Conservation (phyloP, 2,888 invertebrate species). For the Sturmia bella region DNA sequence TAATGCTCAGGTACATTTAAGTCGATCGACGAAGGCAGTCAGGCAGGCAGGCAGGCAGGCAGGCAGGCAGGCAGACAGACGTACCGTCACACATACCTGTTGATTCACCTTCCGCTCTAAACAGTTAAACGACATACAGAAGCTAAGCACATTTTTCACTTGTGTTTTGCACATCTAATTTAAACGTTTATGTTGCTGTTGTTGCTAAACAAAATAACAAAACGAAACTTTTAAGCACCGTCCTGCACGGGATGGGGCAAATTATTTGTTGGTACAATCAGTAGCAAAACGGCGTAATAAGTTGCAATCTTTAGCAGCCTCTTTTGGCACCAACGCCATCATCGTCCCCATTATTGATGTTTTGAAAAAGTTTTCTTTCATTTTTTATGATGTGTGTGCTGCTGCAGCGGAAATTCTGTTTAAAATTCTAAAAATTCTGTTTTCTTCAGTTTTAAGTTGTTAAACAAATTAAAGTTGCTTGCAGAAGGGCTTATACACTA, state of each 20-base stretch:
- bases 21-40: not conserved
- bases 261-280: constrained; percentile 58
- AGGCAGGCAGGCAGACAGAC: not conserved
- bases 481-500: constrained; percentile 41
- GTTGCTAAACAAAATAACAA: not conserved
- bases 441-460: constrained; percentile 2
- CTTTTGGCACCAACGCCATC: constrained; percentile 16
- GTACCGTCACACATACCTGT: constrained; percentile 7
- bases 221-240: constrained; percentile 43
- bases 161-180: constrained; percentile 56
- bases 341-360: constrained; percentile 3
- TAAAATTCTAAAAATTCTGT: constrained; percentile 13
- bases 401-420: constrained; percentile 17
- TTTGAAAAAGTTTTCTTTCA: not conserved
- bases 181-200: constrained; percentile 48
- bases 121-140: constrained; percentile 61
- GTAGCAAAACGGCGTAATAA: constrained; percentile 61
- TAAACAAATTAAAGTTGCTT: constrained; percentile 21
- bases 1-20: constrained; percentile 24
- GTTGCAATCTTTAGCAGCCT: constrained; percentile 65
- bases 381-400: constrained; percentile 24
- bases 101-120: constrained; percentile 57
- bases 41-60: not conserved
- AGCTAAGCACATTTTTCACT: constrained; percentile 67
- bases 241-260: constrained; percentile 34